Conservation (phyloP, 30 jellyfish, hydroid and myxozoan genomes). For the Catostylus mosaicus region DNA sequence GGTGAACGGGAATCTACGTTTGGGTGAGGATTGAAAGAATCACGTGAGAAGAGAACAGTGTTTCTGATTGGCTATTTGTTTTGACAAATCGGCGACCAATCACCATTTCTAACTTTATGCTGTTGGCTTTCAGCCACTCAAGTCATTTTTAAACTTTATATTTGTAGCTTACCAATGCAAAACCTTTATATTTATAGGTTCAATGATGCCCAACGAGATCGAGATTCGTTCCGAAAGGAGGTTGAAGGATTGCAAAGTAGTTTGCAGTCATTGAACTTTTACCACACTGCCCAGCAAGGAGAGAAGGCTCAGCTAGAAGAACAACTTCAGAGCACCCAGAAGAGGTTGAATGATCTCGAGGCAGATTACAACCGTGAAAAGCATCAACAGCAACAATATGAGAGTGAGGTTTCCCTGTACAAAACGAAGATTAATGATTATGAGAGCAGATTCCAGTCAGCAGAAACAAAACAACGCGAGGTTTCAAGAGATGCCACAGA, state of each 20-base stretch:
- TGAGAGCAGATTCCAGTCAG: constrained; percentile 64
- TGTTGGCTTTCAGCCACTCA: too few species aligned
- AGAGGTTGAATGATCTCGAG: constrained; percentile 70
- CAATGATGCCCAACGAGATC: constrained; percentile 68
- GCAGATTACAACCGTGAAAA: constrained; percentile 56
- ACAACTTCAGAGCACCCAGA: constrained; percentile 63
- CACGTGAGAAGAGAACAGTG: too few species aligned
- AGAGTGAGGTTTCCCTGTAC: constrained; percentile 71
- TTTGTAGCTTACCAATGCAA: too few species aligned
- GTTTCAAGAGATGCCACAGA: constrained; percentile 74
- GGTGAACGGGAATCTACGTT: too few species aligned
- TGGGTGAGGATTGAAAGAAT: too few species aligned
- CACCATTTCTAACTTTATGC: too few species aligned
- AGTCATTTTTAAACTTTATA: too few species aligned
- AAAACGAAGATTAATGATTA: constrained; percentile 66
- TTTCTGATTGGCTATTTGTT: too few species aligned
- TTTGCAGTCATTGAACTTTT: constrained; percentile 53
- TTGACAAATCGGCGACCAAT: too few species aligned
- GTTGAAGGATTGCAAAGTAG: constrained; percentile 81
- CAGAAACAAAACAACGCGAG: constrained; percentile 70
- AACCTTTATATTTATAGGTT: constrained; percentile 4
- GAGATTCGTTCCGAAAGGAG: constrained; percentile 60
- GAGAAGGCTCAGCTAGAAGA: constrained; percentile 84
- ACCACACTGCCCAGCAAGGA: constrained; percentile 63
- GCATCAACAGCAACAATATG: constrained; percentile 63